phyloP scores from a whole-genome alignment of 2,888 invertebrate genomes.

The Megaustenia siamemsis region DNA sequence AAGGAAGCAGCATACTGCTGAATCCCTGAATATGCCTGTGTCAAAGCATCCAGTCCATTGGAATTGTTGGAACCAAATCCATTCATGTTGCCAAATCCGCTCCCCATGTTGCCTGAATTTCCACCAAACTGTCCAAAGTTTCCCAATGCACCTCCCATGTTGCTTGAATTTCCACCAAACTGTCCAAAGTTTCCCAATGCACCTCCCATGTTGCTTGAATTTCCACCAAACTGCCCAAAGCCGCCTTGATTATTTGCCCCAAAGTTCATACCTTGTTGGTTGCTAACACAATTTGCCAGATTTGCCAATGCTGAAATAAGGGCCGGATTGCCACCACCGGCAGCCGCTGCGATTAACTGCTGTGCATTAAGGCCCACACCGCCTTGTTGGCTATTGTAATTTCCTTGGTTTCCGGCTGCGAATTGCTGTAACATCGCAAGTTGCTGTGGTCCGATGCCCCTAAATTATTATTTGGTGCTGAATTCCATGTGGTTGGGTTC shows the following conservation, averaged over 20 bases:
- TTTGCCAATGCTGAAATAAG: conserved; percentile 84
- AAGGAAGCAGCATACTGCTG: conserved; percentile 82
- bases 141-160: conserved; percentile 56
- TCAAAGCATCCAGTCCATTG: conserved; percentile 82
- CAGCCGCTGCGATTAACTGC: conserved; percentile 79
- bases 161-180: conserved; percentile 37
- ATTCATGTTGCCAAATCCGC: conserved; percentile 62
- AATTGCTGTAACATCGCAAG: conserved; percentile 77
- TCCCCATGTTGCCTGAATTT: conserved; percentile 36
- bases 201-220: conserved; percentile 35
- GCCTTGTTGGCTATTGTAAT: conserved; percentile 62
- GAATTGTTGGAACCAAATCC: conserved; percentile 74
- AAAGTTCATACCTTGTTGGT: conserved; percentile 48
- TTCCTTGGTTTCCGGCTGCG: conserved; percentile 45
- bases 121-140: conserved; percentile 56
- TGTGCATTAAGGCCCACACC: conserved; percentile 80
- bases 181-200: conserved; percentile 60
- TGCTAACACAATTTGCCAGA: conserved; percentile 81
- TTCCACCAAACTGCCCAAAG: conserved; percentile 43
- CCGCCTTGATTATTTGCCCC: conserved; percentile 51
- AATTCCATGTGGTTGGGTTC: conserved; percentile 92
- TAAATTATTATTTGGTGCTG: conserved; percentile 84
- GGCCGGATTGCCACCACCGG: conserved; percentile 59
- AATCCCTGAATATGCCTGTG: conserved; percentile 83
- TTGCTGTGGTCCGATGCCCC: conserved; percentile 83